Evolutionary conservation across 2,888 invertebrate species (phyloP), one percentile per base, ranked within the genome.

Genomic region (Archips crataeganus): DNA sequence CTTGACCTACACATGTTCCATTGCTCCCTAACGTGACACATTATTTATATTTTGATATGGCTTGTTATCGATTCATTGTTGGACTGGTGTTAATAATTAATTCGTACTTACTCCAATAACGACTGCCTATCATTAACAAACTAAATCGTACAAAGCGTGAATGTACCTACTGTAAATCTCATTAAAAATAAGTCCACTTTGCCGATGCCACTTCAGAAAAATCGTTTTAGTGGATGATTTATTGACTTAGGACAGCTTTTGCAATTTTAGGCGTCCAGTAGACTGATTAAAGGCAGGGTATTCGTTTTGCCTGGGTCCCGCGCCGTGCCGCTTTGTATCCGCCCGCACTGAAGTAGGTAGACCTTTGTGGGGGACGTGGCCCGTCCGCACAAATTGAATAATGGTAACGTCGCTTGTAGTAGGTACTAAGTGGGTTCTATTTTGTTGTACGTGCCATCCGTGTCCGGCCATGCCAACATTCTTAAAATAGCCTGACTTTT

Each of bases 361-460:
- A 80, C 83, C 84, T 88, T 87, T 87, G 85, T 85, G 81, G 84
- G 81, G 82, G 80, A 79, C 80, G 82, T 84, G 79, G 80, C 77
- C 79, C 81, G 84, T 83, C 84, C 81, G 81, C 80, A 84, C 84
- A 91, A 92, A 93, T 93, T 92, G 91, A 93, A 92, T 93, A 92
- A 94, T 90, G 86, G 85, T 87, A 77, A 85, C 85, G 85, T 84
- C 85, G 87, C 85, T 86, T 84, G 85, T 81, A 82, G 85, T 81
- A 39, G 6, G 39, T 23, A 82, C 90, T 91, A 90, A 91, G 87
- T 90, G 90, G 90, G 90, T 88, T 90, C 88, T 88, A 88, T 90
- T 90, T 89, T 87, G 87, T 85, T 86, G 86, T 88, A 87, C 88
- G 86, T 89, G 85, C 84, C 83, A 80, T 76, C 75, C 77, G 77